A percentile compares a stretch with the other conserved stretches of the same genome.
Evolutionary conservation across 2,888 invertebrate genomes (phyloP).

Genomic region (Ophioninae sp.): DNA sequence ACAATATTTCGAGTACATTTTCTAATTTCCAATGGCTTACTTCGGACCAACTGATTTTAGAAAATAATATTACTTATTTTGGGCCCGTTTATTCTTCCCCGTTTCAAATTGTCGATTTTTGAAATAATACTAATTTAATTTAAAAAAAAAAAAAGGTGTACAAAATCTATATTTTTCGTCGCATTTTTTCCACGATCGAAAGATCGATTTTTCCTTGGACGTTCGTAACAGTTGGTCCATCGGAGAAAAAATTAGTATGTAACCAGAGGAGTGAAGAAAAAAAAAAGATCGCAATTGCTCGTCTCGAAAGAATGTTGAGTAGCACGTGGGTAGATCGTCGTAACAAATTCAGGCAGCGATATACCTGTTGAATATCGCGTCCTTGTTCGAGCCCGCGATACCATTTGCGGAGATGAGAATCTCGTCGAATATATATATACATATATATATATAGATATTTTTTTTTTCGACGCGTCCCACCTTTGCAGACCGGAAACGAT

Average conservation of each 20-base stretch:
- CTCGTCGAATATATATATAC: slow-evolving; percentile 52
- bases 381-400: slow-evolving; percentile 61
- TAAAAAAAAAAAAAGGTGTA: not conserved
- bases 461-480: slow-evolving; percentile 9
- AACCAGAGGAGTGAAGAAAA: not conserved
- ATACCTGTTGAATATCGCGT: slow-evolving; percentile 53
- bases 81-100: not conserved
- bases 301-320: slow-evolving; percentile 6
- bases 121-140: not conserved
- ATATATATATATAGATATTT: slow-evolving; percentile 46
- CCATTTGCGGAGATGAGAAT: slow-evolving; percentile 65
- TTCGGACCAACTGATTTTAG: not conserved
- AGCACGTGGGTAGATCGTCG: slow-evolving; percentile 59
- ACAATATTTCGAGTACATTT: not conserved
- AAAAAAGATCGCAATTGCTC: not conserved
- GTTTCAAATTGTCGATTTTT: not conserved
- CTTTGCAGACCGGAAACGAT: slow-evolving; percentile 31
- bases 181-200: not conserved
- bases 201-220: not conserved
- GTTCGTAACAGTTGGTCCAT: not conserved
- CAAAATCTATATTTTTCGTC: too few relatives aligned
- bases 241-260: not conserved
- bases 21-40: not conserved
- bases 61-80: not conserved
- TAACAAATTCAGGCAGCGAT: slow-evolving; percentile 54